Conservation (phyloP, 1,140 invertebrate species). For the Brachionus calyciflorus region DNA sequence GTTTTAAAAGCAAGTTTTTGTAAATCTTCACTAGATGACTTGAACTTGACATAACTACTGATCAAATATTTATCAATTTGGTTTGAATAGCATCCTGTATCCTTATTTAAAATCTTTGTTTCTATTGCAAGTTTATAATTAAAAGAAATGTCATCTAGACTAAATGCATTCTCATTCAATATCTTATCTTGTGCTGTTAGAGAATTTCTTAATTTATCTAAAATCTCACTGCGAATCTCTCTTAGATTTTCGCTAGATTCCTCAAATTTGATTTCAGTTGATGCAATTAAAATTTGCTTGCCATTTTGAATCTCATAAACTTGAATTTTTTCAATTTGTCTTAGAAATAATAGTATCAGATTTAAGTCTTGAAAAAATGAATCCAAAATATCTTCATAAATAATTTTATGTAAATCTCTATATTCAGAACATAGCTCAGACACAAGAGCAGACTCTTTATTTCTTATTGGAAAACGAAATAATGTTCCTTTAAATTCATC, state of each 20-base stretch:
- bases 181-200: neutral
- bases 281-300: neutral
- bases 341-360: conserved; percentile 47
- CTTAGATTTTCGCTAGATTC: conserved; percentile 15
- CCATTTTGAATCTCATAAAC: conserved; percentile 11
- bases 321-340: conserved; percentile 47
- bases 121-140: neutral
- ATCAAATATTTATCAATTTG: neutral
- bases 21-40: neutral
- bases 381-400: conserved; percentile 27
- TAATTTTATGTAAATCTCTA: conserved; percentile 45
- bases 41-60: conserved; percentile 14
- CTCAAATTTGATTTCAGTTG: neutral
- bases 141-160: neutral
- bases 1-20: neutral
- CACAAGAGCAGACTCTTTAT: conserved; percentile 48
- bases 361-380: conserved; percentile 47
- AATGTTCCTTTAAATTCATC: conserved; percentile 46
- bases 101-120: neutral
- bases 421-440: conserved; percentile 30
- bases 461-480: conserved; percentile 48
- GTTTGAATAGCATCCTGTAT: neutral
- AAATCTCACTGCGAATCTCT: neutral
- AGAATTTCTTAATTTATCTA: neutral
- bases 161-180: neutral